Evolutionary conservation across 1,140 invertebrate genomes (phyloP), one percentile per base, ranked within the genome.

Genomic region (Babylonia areolata): DNA sequence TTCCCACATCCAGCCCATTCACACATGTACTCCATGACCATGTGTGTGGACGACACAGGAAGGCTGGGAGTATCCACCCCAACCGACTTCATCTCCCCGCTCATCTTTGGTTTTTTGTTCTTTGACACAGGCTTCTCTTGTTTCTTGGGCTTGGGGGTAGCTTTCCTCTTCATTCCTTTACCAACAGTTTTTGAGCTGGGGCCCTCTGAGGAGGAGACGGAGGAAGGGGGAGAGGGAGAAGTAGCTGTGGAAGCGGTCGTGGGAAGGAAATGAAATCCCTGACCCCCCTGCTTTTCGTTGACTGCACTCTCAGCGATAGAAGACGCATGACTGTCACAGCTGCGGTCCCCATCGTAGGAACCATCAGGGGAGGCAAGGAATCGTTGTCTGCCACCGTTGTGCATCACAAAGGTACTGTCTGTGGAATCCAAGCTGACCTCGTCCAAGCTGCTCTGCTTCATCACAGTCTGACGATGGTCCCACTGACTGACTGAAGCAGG

Each of bases 1-100:
- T 89, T 88, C 89, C 91, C 90, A 88, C 93, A 94, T 46, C 89
- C 89, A 51, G 85, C 88, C 93, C 93, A 94, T 90, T 94, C 92
- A 90, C 93, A 94, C 80, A 93, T 86, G 82, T 88, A 92, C 42
- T 92, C 91, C 86, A 88, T 83, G 39, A 84, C 77, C 35, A 86
- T 64, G 23, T 85, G 40, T 11, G 33, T 46, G 28, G 73, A 37
- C 20, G 73, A 20, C 40, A 64, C 82, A 0, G 82, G 37, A 12
- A 64, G 15, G 1, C 15, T 64, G 58, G 58, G 28, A 12, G 28
- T 64, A 23, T 64, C 58, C 58, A 64, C 58, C 58, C 15, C 12
- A 23, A n/a, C 58, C 17, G 9, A 51, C 46, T 51, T 51, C 46
- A 23, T 64, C 23, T 64, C 58, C 23, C 28, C 28, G 58, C 58